A percentile compares a stretch with the other conserved stretches of the same genome.
Evolutionary conservation across 2,797 vertebrate species (phyloP).

Genomic region (Etheostoma nigrum): DNA sequence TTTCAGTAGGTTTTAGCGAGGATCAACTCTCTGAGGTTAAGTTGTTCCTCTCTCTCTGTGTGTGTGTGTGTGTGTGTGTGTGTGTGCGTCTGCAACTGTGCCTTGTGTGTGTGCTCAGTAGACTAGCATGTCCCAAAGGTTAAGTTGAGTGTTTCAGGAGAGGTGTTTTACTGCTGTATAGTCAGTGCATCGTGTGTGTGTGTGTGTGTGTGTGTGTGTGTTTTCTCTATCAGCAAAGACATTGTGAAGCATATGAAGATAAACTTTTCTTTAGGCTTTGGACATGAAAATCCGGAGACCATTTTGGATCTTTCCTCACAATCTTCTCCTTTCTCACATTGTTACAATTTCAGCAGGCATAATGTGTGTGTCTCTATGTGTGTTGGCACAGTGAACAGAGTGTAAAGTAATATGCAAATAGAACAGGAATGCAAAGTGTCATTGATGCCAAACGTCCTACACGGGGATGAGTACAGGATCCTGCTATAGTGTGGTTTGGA

Average conservation of each 20-base stretch:
- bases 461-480: too few relatives aligned
- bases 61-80: conserved; percentile 10
- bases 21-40: conserved; percentile 80
- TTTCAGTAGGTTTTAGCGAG: conserved; percentile 79
- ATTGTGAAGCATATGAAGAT: conserved; percentile 12
- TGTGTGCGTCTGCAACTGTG: conserved; percentile 13
- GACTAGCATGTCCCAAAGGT: conserved; percentile 48
- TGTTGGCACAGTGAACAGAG: too few relatives aligned
- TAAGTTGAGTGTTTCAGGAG: conserved; percentile 55
- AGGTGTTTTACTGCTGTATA: conserved; percentile 44
- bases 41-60: conserved; percentile 56
- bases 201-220: conserved; percentile 12
- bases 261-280: conserved; percentile 2
- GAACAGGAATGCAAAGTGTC: too few relatives aligned
- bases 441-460: too few relatives aligned
- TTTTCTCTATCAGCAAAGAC: conserved; percentile 15
- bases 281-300: background rate
- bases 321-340: too few relatives aligned
- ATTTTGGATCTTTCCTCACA: background rate
- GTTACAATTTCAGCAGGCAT: too few relatives aligned
- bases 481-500: too few relatives aligned
- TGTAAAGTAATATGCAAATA: too few relatives aligned
- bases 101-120: conserved; percentile 22
- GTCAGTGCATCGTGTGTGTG: background rate
- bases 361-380: too few relatives aligned